Evolutionary conservation across 2,113 vertebrate genomes (phyloP), one percentile per base, ranked within the genome.

Genomic region (Corvus hawaiiensis): DNA sequence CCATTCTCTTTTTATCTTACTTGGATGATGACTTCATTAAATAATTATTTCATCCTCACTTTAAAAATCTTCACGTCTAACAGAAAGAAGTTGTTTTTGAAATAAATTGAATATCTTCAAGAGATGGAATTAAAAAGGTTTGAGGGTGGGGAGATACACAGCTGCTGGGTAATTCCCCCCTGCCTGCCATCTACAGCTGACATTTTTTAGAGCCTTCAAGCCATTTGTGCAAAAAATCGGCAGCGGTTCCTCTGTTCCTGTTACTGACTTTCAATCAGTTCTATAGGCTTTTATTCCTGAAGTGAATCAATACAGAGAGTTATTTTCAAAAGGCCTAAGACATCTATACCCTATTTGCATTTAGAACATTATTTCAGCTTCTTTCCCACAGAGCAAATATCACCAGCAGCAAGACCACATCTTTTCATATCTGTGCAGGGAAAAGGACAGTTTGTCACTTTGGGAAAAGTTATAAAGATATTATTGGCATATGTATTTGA

Each of bases 321-420:
- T 92, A 81, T 93, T 97, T 97, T 92, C 92, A 93, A 96, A 97
- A 92, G 72, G 46, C 87, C 76, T 56, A 24, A 92, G 87, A 96
- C 89, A 96, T 96, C 91, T 94, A 92, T 66, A 94, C 87, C 91
- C 91, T 93, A 79, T 96, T 89, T 96, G 83, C 6, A 3, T 95
- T 77, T 83, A 56, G 79, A 94, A 83, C 76, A 86, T 94, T 96
- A 96, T 97, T 97, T 93, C 93, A 92, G 84, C 69, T 96, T 91
- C 55, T 94, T 96, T 97, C 84, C 74, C 85, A 84, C 81, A 96
- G 94, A 94, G 87, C 76, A 94, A 96, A 94, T 96, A 94, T n/a
- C 88, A 96, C 80, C 84, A 91, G 76, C 84, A 87, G 94, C 77
- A 91, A 95, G 91, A 92, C 66, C 59, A n/a, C 55, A 63, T 94